Evolutionary conservation across 2,797 vertebrate genomes (phyloP).

Genomic region (Pyrocephalus nanus): DNA sequence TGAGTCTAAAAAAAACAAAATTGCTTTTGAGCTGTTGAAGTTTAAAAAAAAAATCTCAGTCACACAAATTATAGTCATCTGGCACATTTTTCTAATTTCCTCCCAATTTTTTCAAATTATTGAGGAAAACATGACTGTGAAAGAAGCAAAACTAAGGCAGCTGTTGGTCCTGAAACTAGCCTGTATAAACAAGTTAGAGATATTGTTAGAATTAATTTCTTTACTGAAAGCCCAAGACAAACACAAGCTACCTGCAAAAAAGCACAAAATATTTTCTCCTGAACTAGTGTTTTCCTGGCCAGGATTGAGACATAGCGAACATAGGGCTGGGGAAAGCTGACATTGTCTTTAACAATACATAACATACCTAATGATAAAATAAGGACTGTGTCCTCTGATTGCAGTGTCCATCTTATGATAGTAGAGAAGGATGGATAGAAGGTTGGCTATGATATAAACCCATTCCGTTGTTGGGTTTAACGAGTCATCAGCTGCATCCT

Average conservation of each 20-base stretch:
- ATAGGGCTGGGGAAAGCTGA: neutral
- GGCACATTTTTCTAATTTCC: neutral
- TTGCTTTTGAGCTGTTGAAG: constrained; percentile 8
- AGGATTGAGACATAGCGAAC: neutral
- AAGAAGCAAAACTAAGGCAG: constrained; percentile 3
- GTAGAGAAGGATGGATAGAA: neutral
- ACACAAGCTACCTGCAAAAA: neutral
- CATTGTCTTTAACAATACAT: neutral
- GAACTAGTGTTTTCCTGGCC: neutral
- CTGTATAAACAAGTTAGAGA: neutral
- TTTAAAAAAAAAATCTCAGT: neutral
- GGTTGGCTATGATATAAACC: neutral
- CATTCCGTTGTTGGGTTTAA: neutral
- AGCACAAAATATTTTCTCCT: neutral
- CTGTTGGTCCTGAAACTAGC: constrained; percentile 22
- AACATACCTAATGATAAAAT: neutral
- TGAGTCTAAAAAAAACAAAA: neutral
- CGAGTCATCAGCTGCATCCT: neutral
- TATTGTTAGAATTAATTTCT: neutral
- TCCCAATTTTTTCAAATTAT: neutral
- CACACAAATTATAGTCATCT: constrained; percentile 8
- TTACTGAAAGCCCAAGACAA: neutral
- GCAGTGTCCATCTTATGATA: neutral
- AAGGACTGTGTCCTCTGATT: neutral
- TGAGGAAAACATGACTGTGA: constrained; percentile 5